Percentiles rank a stretch among this genome's conserved stretches.
Evolutionary conservation across 23 tunicate genomes (phyloP).

Genomic region (Trididemnum miniatum): DNA sequence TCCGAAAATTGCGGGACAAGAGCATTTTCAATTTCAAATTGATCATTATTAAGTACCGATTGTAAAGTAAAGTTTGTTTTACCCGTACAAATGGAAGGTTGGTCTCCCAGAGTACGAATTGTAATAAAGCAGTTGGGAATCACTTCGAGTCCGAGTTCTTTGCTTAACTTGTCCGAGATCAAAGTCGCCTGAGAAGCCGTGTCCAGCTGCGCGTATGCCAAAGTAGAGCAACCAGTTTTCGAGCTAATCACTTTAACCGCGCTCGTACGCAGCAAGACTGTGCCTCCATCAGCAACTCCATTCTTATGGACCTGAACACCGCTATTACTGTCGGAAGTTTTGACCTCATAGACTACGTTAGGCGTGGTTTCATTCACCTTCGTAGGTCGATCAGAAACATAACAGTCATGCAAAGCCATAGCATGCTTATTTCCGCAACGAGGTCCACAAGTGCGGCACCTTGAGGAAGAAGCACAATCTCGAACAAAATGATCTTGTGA

Average conservation of each 20-base stretch:
- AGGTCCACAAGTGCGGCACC: neutral
- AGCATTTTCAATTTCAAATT: neutral
- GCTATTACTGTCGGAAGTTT: no score
- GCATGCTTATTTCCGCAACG: neutral
- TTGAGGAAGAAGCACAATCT: neutral
- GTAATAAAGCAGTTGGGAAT: neutral
- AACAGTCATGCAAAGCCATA: neutral
- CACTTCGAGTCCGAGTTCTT: neutral
- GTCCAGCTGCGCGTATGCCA: neutral
- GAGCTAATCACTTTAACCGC: neutral
- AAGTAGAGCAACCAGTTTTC: neutral
- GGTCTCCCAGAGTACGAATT: neutral
- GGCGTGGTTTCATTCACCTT: no score
- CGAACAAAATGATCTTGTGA: neutral
- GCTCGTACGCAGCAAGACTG: no score
- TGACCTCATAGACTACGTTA: no score
- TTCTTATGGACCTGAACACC: no score
- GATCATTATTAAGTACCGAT: neutral
- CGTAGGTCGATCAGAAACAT: no score
- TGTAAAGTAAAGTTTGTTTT: neutral
- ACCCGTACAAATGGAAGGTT: neutral
- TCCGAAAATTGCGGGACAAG: neutral
- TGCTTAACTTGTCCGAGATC: neutral
- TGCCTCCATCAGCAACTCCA: no score
- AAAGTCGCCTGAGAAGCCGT: neutral